Conservation (phyloP, 1,140 invertebrate species). For the Chelonus insularis region DNA sequence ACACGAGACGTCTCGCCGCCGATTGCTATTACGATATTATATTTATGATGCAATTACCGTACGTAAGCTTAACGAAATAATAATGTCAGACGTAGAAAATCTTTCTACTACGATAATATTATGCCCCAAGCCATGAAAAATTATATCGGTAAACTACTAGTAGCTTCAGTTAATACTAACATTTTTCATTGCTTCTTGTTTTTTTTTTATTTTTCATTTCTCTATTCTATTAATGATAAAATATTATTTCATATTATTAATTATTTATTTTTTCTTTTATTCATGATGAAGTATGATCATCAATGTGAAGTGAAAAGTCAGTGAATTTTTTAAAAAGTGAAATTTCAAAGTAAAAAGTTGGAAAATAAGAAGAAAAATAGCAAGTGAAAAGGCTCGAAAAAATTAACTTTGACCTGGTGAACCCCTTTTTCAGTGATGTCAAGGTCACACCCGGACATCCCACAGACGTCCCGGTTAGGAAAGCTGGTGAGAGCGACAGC, state of each 20-base stretch:
- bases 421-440: conserved; percentile 20
- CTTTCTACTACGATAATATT: neutral
- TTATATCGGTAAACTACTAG: neutral
- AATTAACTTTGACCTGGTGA: conserved; percentile 14
- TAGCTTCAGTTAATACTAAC: neutral
- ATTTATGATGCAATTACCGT: conserved; percentile 40
- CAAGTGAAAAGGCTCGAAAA: conserved; percentile 11
- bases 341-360: conserved; percentile 3
- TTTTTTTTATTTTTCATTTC: neutral
- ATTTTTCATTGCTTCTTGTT: conserved; percentile 1
- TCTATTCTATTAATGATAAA: neutral
- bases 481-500: conserved; percentile 25
- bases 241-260: no score
- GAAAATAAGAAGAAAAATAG: neutral
- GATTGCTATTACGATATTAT: conserved; percentile 40
- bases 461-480: conserved; percentile 32
- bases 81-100: conserved; percentile 21
- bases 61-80: conserved; percentile 31
- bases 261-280: neutral
- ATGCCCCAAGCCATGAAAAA: neutral
- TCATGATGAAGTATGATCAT: no score
- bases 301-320: conserved; percentile 3
- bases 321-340: conserved; percentile 10
- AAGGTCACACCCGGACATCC: conserved; percentile 32
- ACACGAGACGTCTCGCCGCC: conserved; percentile 21